A percentile compares a stretch with the other conserved stretches of the same genome.
phyloP scores from a whole-genome alignment of 2,888 invertebrate species.

The Drosophila rellima region DNA sequence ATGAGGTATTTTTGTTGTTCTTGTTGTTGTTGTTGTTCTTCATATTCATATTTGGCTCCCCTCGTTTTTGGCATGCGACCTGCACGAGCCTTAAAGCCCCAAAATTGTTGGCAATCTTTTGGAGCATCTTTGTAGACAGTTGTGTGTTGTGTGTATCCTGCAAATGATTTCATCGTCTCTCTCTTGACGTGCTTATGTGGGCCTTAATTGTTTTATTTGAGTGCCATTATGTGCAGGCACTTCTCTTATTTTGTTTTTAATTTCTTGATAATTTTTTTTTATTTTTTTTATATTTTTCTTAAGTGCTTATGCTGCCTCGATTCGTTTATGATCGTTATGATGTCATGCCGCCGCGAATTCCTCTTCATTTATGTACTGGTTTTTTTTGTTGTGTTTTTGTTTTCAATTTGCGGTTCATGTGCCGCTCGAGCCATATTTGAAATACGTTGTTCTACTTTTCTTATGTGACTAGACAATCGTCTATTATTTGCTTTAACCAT shows the following conservation, averaged over 20 bases:
- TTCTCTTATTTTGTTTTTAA: constrained; percentile 41
- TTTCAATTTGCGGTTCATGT: constrained; percentile 38
- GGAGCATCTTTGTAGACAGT: constrained; percentile 63
- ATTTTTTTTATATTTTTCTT: constrained; percentile 30
- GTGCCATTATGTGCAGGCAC: constrained; percentile 80
- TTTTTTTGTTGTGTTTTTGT: constrained; percentile 22
- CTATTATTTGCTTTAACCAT: constrained; percentile 74
- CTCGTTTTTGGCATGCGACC: constrained; percentile 82
- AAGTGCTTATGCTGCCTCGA: constrained; percentile 68
- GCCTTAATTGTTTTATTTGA: constrained; percentile 79
- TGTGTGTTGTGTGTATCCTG: constrained; percentile 58
- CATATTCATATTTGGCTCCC: constrained; percentile 27
- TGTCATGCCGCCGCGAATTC: constrained; percentile 75
- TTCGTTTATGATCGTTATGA: constrained; percentile 69
- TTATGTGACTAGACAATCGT: constrained; percentile 54
- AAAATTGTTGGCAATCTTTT: constrained; percentile 77
- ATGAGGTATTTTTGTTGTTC: constrained; percentile 22
- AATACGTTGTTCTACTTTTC: constrained; percentile 75
- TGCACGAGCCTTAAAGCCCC: constrained; percentile 78
- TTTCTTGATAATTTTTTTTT: constrained; percentile 1
- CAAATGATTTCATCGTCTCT: constrained; percentile 75
- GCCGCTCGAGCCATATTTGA: constrained; percentile 54
- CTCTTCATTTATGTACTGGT: constrained; percentile 54
- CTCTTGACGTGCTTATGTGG: constrained; percentile 73
- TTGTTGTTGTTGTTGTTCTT: constrained; percentile 25